Conservation (phyloP, 2,888 invertebrate genomes). For the Galerucella nymphaeae region DNA sequence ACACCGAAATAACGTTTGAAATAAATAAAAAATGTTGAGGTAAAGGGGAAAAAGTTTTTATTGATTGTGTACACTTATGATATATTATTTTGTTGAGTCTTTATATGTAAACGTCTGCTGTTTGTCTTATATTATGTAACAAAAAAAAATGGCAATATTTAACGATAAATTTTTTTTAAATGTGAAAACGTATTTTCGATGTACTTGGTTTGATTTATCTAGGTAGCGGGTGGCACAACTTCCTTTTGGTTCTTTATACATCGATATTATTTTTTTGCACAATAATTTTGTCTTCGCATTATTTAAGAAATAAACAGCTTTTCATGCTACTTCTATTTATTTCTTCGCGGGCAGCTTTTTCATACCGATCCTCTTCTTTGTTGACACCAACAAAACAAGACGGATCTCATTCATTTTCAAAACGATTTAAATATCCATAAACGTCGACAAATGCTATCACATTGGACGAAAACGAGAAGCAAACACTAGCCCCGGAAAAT, state of each 20-base stretch:
- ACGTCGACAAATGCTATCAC: neutral
- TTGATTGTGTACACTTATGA: too few relatives aligned
- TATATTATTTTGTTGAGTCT: too few relatives aligned
- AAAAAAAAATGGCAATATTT: neutral
- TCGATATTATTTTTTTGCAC: slow-evolving; percentile 51
- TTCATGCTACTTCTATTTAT: slow-evolving; percentile 50
- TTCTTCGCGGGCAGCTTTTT: slow-evolving; percentile 41
- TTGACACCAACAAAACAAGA: slow-evolving; percentile 9
- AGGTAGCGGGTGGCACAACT: slow-evolving; percentile 52
- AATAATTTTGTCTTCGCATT: slow-evolving; percentile 57
- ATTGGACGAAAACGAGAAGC: too few relatives aligned
- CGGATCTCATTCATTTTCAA: neutral
- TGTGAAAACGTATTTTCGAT: slow-evolving; percentile 1
- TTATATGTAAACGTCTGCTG: neutral
- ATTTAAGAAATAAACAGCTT: slow-evolving; percentile 60
- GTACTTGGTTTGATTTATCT: slow-evolving; percentile 14
- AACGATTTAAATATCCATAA: neutral
- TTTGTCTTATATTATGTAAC: neutral
- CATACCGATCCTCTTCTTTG: slow-evolving; percentile 16
- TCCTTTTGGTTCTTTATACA: slow-evolving; percentile 49
- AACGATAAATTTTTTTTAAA: neutral
- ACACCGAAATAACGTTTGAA: slow-evolving; percentile 3
- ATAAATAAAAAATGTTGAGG: neutral
- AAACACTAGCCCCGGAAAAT: too few relatives aligned
- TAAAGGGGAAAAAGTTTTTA: too few relatives aligned